phyloP scores from a whole-genome alignment of 1,140 invertebrate species.

The Zelostemma sp. region DNA sequence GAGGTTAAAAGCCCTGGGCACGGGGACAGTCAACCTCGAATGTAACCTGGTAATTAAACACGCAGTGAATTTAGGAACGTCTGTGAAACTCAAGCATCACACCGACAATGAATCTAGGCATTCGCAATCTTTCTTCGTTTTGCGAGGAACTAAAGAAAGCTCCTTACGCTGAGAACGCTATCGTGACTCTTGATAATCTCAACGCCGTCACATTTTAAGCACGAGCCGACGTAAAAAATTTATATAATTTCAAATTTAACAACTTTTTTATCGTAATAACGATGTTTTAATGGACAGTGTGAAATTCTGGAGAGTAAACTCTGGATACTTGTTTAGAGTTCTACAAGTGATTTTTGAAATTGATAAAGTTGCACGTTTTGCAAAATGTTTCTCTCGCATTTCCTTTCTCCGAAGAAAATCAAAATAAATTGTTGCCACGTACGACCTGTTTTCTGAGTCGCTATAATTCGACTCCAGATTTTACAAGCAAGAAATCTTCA shows the following conservation, averaged over 20 bases:
- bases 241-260: not conserved
- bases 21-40: slow-evolving; percentile 1
- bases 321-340: no score
- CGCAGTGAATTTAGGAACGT: slow-evolving; percentile 6
- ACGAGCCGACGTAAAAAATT: not conserved
- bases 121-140: slow-evolving; percentile 10
- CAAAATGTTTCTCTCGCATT: no score
- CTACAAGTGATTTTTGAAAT: no score
- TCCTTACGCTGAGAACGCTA: not conserved
- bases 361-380: no score
- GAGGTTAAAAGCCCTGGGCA: slow-evolving; percentile 8
- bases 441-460: not conserved
- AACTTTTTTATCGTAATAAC: no score
- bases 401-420: not conserved
- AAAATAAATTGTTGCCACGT: no score
- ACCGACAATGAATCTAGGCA: slow-evolving; percentile 4
- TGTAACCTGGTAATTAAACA: slow-evolving; percentile 11
- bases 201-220: not conserved
- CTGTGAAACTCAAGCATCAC: slow-evolving; percentile 4
- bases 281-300: no score
- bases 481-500: not conserved
- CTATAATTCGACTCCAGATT: not conserved
- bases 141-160: not conserved
- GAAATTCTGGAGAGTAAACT: no score
- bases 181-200: not conserved